Evolutionary conservation across 2,113 vertebrate species (phyloP).

Genomic region (Pycnonotus jocosus): DNA sequence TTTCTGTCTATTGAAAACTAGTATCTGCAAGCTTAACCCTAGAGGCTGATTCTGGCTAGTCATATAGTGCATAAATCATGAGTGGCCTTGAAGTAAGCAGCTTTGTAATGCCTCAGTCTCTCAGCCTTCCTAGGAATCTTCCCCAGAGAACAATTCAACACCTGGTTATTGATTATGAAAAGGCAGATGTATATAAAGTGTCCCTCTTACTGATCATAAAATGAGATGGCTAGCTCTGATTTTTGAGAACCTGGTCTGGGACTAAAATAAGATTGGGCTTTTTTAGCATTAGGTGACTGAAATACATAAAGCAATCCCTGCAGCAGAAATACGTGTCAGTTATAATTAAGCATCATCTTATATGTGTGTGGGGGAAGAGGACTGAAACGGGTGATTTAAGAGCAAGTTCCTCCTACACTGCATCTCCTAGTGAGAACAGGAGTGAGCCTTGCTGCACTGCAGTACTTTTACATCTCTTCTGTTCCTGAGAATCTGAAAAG

Average conservation of each 20-base stretch:
- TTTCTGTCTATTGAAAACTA: neutral
- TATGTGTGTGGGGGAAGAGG: neutral
- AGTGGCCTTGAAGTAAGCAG: neutral
- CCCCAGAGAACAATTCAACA: neutral
- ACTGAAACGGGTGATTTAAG: neutral
- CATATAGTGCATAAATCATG: neutral
- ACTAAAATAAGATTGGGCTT: neutral
- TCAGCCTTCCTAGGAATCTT: neutral
- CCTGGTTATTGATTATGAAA: neutral
- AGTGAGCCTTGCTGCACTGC: neutral
- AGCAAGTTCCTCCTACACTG: slow-evolving; percentile 7
- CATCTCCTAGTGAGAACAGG: neutral
- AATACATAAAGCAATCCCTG: neutral
- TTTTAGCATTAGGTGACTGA: neutral
- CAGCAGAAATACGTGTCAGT: neutral
- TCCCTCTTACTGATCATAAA: neutral
- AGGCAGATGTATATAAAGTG: neutral
- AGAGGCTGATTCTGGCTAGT: neutral
- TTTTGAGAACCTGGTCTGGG: neutral
- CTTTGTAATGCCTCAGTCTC: neutral
- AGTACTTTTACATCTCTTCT: neutral
- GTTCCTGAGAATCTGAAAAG: neutral
- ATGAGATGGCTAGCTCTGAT: neutral
- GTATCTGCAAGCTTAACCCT: neutral
- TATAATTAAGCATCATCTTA: neutral